These are phyloP conservation scores for Blastomussa wellsi DNA, from an alignment of 92 coral and sea anemone species.

Conservation along the genomic window DNA sequence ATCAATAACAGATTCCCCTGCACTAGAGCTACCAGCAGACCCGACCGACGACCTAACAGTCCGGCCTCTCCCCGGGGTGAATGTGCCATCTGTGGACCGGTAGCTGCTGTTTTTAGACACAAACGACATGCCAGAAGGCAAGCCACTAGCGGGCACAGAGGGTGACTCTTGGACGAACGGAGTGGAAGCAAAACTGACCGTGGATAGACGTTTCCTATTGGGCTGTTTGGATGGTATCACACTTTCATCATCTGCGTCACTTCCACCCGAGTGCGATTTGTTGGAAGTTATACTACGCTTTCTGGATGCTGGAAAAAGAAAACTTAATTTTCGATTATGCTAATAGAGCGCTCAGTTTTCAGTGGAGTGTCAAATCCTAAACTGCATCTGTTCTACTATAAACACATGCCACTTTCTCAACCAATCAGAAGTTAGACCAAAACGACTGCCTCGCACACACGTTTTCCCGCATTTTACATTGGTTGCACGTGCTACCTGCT, in stretches of 20 bases:
- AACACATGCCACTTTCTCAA: background rate
- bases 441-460: too few species aligned
- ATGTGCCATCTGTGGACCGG: conserved; percentile 44
- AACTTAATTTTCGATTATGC: too few species aligned
- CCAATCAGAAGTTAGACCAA: too few species aligned
- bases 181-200: conserved; percentile 81
- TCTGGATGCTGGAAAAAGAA: conserved; percentile 26
- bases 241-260: conserved; percentile 60
- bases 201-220: conserved; percentile 60
- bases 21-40: conserved; percentile 27
- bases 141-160: background rate
- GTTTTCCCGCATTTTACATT: too few species aligned
- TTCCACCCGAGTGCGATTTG: conserved; percentile 41
- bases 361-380: background rate
- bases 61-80: conserved; percentile 55
- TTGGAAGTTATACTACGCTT: conserved; percentile 8
- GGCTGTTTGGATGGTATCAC: conserved; percentile 32
- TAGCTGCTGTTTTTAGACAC: conserved; percentile 39
- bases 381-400: background rate
- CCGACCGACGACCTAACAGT: conserved; percentile 41
- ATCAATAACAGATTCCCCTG: conserved; percentile 43
- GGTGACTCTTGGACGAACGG: conserved; percentile 31
- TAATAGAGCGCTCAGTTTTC: too few species aligned
- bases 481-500: too few species aligned
- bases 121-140: conserved; percentile 25